A percentile compares a stretch with the other conserved stretches of the same genome.
These are phyloP conservation scores for Silurus glanis DNA, from an alignment of 2,113 vertebrate genomes.

Conservation along the genomic window DNA sequence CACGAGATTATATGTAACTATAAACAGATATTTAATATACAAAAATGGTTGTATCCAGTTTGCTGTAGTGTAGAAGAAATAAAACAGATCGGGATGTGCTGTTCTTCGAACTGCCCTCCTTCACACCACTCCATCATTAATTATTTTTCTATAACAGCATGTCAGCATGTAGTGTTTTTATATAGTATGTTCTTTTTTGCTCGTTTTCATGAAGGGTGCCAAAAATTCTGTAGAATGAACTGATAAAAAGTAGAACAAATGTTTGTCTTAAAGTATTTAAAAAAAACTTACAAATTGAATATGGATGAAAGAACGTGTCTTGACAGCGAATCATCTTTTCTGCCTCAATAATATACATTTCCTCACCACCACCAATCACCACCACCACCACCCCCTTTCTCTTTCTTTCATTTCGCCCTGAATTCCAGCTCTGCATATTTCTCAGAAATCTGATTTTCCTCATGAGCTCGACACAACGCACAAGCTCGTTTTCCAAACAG, in stretches of 20 bases:
- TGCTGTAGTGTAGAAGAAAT: neutral
- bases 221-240: neutral
- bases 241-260: too few relatives aligned
- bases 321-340: neutral
- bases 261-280: neutral
- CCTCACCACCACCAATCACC: too few relatives aligned
- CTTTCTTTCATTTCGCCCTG: neutral
- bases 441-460: neutral
- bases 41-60: too few relatives aligned
- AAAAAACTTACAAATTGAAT: neutral
- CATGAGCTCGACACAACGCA: constrained; percentile 11
- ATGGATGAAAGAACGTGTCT: neutral
- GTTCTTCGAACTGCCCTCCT: neutral
- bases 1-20: too few relatives aligned
- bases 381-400: neutral
- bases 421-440: neutral
- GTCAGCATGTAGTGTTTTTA: neutral
- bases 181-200: neutral
- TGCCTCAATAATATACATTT: neutral
- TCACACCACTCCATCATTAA: neutral
- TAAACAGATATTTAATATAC: too few relatives aligned
- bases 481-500: constrained; percentile 12
- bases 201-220: neutral
- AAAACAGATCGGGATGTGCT: neutral
- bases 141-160: neutral